Percentiles rank a stretch among this genome's conserved stretches.
Conservation (phyloP, 2,797 vertebrate genomes). For the Chloroceryle amazona region DNA sequence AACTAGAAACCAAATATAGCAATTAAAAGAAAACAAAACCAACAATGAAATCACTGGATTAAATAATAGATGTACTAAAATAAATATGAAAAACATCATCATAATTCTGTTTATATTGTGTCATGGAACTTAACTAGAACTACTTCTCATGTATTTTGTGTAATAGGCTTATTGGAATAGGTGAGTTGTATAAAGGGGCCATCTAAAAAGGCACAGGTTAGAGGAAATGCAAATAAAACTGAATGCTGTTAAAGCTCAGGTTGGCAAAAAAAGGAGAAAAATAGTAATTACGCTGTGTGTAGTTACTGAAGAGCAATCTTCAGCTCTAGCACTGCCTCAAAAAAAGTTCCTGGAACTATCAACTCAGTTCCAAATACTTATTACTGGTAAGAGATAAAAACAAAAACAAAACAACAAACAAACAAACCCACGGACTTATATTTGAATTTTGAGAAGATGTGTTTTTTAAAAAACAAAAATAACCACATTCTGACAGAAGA, state of each 20-base stretch:
- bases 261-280: not conserved
- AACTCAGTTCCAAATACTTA: not conserved
- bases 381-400: not conserved
- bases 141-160: not conserved
- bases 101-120: not conserved
- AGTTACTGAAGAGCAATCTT: not conserved
- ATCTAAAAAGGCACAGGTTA: not conserved
- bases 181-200: not conserved
- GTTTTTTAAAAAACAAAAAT: not conserved
- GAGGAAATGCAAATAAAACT: not conserved
- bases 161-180: not conserved
- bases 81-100: not conserved
- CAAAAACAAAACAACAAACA: too few relatives aligned
- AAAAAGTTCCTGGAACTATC: not conserved
- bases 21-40: not conserved
- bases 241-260: not conserved
- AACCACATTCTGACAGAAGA: not conserved
- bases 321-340: not conserved
- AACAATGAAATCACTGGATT: not conserved
- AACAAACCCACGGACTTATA: not conserved
- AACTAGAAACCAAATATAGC: not conserved
- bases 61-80: not conserved
- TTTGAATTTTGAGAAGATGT: not conserved
- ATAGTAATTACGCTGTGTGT: rapidly evolving
- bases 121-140: not conserved